Evolutionary conservation across 1,140 invertebrate genomes (phyloP).

Genomic region (Solenopsis invicta): DNA sequence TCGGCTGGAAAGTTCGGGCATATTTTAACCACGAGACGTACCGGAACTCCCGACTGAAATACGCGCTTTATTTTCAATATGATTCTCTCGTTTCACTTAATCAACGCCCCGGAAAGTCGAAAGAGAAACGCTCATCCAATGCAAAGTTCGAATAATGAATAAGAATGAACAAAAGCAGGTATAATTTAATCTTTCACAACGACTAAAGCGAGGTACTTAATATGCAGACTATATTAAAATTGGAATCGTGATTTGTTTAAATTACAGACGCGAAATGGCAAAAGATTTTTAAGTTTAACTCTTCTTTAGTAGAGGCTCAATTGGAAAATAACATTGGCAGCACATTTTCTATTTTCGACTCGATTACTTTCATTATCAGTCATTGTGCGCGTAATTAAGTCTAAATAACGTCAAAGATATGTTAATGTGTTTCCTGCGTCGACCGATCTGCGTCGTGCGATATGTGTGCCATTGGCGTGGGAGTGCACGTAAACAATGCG

Average conservation of each 20-base stretch:
- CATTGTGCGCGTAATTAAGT: not conserved
- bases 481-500: conserved; percentile 9
- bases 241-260: not conserved
- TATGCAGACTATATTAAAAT: not conserved
- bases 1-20: conserved; percentile 35
- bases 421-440: not conserved
- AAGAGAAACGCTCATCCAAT: conserved; percentile 12
- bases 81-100: conserved; percentile 18
- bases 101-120: not conserved
- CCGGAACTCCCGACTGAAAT: conserved; percentile 32
- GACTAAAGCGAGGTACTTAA: not conserved
- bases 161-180: not conserved
- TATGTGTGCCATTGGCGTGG: conserved; percentile 5
- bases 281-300: not conserved
- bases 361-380: conserved; percentile 17
- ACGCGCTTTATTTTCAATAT: conserved; percentile 54
- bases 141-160: conserved; percentile 4
- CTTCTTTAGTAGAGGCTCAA: not conserved
- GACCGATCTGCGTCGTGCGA: not conserved
- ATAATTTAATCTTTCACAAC: not conserved
- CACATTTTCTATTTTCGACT: not conserved
- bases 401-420: not conserved
- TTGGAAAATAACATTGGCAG: not conserved
- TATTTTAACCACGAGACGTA: conserved; percentile 41
- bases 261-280: not conserved